These are phyloP conservation scores for Drosophila falleni DNA, from an alignment of 2,888 invertebrate genomes.

Conservation along the genomic window DNA sequence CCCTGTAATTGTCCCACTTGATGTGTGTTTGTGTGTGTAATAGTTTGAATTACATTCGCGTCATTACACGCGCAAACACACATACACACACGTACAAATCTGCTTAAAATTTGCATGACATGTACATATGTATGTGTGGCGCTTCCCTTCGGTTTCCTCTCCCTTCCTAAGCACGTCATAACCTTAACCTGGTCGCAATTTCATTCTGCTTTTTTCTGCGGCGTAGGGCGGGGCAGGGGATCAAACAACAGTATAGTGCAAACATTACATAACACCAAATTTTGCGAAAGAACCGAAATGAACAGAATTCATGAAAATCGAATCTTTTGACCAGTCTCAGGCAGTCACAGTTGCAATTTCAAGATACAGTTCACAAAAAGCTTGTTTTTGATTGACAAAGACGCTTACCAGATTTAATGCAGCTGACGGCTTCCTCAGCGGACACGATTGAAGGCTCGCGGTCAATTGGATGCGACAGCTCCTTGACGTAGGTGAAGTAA, in stretches of 20 bases:
- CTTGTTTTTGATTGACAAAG: background rate
- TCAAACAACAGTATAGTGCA: constrained; percentile 20
- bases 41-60: constrained; percentile 47
- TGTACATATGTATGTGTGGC: constrained; percentile 17
- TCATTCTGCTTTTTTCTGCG: constrained; percentile 35
- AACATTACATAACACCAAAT: constrained; percentile 63
- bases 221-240: constrained; percentile 2
- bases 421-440: constrained; percentile 92
- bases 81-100: background rate
- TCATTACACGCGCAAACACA: background rate
- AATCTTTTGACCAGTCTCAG: background rate
- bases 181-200: constrained; percentile 32
- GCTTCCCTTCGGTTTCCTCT: background rate
- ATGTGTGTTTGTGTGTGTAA: constrained; percentile 18
- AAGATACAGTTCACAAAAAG: background rate
- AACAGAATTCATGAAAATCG: background rate
- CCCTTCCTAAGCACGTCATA: constrained; percentile 7
- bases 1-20: constrained; percentile 41
- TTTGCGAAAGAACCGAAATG: constrained; percentile 6
- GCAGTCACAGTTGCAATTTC: background rate
- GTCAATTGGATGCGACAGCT: constrained; percentile 92
- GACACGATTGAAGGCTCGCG: constrained; percentile 90
- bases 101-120: constrained; percentile 45
- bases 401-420: constrained; percentile 91
- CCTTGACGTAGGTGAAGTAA: constrained; percentile 92